Base-by-base conservation (phyloP, 2,113 vertebrate species). In the Vidua chalybeata region DNA sequence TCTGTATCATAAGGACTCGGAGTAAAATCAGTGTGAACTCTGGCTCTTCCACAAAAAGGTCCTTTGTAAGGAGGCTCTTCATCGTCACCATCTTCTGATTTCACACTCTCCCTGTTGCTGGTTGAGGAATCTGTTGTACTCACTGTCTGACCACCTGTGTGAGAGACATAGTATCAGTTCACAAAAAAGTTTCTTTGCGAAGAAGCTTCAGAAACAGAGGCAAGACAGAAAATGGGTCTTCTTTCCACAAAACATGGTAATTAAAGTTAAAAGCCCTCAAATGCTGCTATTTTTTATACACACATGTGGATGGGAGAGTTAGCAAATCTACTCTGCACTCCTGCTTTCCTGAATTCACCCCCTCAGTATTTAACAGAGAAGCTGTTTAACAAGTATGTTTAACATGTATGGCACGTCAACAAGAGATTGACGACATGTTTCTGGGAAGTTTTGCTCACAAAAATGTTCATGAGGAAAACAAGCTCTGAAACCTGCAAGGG, bases 91-190 rank as follows among this genome's bases (percentile, higher is more conserved):
- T 99, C 99, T 97, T 99, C 99, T 2, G 99, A 99, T 97, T 99
- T 99, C 89, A 99, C 99, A 1, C 99, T 99, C 79, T 99, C 99
- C 77, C 99, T 97, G 98, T 99, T 99, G 96, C 99, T 99, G 94
- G 99, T 98, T 24, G 99, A 99, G 16, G 99, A 99, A 95, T 99
- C 99, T 3, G 99, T 99, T 84, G 99, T 99, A 92, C 99, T 99
- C 49, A 99, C 99, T 0, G 99, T 99, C 94, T 99, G 99, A 84
- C 99, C 99, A 95, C 99, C 99, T 99, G 33, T 4, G 13, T 68
- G 55, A 51, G 13, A 76, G 17, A 66, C 3, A 69, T 4, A 33
- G 35, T 8, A 75, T 63, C 52, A 92, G 37, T 35, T 35, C 56
- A 82, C 16, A 84, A 17, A 67, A 66, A 56, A 39, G 35, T 4